Evolutionary conservation across 2,888 invertebrate genomes (phyloP), one percentile per base, ranked within the genome.

Genomic region (Himalopsyche japonica): DNA sequence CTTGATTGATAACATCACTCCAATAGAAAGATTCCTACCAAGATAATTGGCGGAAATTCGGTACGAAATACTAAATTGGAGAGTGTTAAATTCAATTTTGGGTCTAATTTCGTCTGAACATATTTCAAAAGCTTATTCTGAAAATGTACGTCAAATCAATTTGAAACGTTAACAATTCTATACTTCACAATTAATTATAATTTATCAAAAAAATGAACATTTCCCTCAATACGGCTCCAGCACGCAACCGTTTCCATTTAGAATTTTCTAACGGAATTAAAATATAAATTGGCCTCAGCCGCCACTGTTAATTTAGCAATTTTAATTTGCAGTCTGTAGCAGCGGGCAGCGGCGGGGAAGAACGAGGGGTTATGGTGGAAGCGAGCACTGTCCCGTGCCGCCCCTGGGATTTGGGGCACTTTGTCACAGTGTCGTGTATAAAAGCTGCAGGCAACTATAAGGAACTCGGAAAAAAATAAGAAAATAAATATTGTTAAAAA

Each of bases 251-350:
- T 70, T 70, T 70, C 30, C 70, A 70, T 70, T 70, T 70, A 24
- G 76, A 79, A 76, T 79, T 79, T 86, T 81, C 83, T 84, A 84
- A 86, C 82, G 80, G 79, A 81, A 86, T 86, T 86, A 86, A 86
- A 86, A 86, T 84, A 85, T 86, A 81, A 86, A 86, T 86, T 85
- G 83, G 83, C 83, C 79, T 47, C 76, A 81, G 82, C 76, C 80
- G 82, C 84, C 84, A 47, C 81, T 80, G 84, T 70, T 83, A 81
- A 85, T 85, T 85, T 76, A 82, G 79, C 48, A 78, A 83, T 85
- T 84, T 81, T 81, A 78, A 82, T 82, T 82, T 79, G 82, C 70
- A 70, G 70, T 30, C 70, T 70, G 70, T 24, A 27, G 70, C 70
- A 12, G 12, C 15, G 43, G 76, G n/a, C 82, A 15, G 81, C 37